Evolutionary conservation across 2,113 vertebrate genomes (phyloP).

Genomic region (Cranoglanis bouderius): DNA sequence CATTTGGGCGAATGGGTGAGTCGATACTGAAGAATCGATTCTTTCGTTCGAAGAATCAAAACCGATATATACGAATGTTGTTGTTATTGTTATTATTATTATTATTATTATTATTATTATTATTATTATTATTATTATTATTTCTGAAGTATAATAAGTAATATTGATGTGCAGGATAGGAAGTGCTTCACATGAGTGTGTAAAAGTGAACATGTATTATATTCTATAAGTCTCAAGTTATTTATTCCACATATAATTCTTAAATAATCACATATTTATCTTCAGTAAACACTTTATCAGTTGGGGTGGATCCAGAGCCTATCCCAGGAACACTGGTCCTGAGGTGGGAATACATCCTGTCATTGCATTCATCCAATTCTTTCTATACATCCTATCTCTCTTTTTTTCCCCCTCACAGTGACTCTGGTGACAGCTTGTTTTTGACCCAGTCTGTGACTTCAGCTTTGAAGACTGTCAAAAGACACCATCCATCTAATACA

Average conservation of each 20-base stretch:
- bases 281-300: not conserved
- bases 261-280: not conserved
- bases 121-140: too few relatives aligned
- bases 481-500: not conserved
- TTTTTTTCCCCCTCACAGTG: conserved; percentile 55
- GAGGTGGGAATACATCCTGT: not conserved
- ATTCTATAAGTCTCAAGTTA: not conserved
- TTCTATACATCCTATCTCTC: not conserved
- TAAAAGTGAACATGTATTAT: not conserved
- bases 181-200: not conserved
- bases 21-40: not conserved
- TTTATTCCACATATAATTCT: not conserved
- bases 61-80: too few relatives aligned
- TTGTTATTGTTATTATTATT: too few relatives aligned
- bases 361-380: not conserved
- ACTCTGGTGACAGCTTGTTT: conserved; percentile 72
- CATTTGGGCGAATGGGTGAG: not conserved
- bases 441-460: conserved; percentile 63
- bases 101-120: too few relatives aligned
- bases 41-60: not conserved
- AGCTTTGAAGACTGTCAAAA: conserved; percentile 41
- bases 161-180: not conserved
- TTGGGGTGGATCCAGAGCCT: not conserved
- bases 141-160: not conserved
- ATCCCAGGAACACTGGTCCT: not conserved